These are phyloP conservation scores for Limnodromus scolopaceus DNA, from an alignment of 2,797 vertebrate species.

Conservation along the genomic window DNA sequence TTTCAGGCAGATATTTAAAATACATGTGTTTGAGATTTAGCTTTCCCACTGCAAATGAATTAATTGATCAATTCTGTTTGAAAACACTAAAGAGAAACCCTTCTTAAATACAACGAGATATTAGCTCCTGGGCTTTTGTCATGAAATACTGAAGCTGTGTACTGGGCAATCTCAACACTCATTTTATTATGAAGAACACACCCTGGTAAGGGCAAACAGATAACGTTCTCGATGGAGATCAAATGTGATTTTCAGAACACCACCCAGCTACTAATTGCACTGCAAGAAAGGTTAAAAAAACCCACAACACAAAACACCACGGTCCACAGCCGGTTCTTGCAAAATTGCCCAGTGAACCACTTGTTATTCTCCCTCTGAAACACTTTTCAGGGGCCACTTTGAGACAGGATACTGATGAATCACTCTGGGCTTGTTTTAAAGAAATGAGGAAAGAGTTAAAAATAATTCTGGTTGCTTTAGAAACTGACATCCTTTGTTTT, in stretches of 20 bases:
- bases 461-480: slow-evolving; percentile 45
- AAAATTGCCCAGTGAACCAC: not conserved
- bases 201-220: not conserved
- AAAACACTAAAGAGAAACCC: not conserved
- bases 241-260: not conserved
- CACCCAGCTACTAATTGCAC: not conserved
- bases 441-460: slow-evolving; percentile 56
- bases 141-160: not conserved
- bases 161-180: not conserved
- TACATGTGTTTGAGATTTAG: not conserved
- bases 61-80: not conserved
- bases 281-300: not conserved
- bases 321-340: not conserved
- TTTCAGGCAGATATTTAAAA: not conserved
- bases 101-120: not conserved
- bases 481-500: slow-evolving; percentile 60
- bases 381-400: not conserved
- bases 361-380: not conserved
- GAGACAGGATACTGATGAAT: not conserved
- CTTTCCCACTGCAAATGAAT: not conserved
- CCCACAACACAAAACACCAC: not conserved
- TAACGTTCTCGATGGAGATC: not conserved
- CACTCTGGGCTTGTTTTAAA: not conserved
- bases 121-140: not conserved
- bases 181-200: not conserved